Evolutionary conservation across 2,888 invertebrate genomes (phyloP).

Genomic region (Drosophila macrothrix): DNA sequence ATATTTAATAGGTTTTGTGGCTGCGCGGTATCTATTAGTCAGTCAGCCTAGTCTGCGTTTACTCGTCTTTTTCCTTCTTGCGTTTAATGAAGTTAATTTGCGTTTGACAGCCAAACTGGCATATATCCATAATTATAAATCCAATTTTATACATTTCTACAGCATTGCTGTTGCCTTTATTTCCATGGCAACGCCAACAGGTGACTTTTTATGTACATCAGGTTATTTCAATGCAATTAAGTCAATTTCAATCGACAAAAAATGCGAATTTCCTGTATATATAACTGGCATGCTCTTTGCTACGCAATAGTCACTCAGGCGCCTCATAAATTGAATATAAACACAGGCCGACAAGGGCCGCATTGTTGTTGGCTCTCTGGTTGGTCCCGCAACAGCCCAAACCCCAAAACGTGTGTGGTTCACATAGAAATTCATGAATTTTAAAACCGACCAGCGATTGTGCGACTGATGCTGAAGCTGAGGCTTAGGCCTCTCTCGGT

Average conservation of each 20-base stretch:
- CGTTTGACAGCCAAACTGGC: constrained; percentile 22
- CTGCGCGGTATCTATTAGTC: not conserved
- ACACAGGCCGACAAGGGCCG: constrained; percentile 42
- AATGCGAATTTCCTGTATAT: not conserved
- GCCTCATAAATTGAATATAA: constrained; percentile 72
- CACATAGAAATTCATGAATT: constrained; percentile 72
- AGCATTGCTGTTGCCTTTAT: constrained; percentile 12
- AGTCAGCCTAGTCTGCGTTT: not conserved
- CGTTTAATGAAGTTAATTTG: constrained; percentile 29
- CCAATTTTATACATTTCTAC: constrained; percentile 39
- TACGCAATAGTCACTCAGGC: constrained; percentile 1
- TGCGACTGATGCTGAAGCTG: constrained; percentile 8
- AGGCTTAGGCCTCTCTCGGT: constrained; percentile 15
- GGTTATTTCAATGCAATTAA: constrained; percentile 13
- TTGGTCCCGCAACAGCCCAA: not conserved
- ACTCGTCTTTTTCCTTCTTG: constrained; percentile 4
- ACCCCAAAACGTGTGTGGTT: constrained; percentile 9
- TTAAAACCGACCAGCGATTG: constrained; percentile 58
- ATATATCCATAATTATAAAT: constrained; percentile 46
- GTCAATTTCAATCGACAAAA: constrained; percentile 15
- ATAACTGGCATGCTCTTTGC: constrained; percentile 8
- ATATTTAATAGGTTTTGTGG: not conserved
- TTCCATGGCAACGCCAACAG: constrained; percentile 38
- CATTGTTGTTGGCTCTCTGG: constrained; percentile 5
- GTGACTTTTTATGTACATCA: constrained; percentile 17